Evolutionary conservation across 2,797 vertebrate genomes (phyloP).

Genomic region (Anguilla marmorata): DNA sequence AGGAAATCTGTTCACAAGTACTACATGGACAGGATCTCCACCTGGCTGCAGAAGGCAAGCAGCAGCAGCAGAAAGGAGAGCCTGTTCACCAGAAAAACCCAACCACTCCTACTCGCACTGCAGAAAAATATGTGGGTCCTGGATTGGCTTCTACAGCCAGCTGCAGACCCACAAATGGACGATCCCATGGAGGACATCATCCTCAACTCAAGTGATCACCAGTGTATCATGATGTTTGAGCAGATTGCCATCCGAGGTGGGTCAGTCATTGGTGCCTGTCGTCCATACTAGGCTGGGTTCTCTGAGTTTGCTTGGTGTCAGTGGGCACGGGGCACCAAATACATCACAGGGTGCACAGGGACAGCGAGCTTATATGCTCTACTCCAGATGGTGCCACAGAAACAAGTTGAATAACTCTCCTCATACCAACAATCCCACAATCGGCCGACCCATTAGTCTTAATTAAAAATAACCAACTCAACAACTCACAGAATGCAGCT

Average conservation of each 20-base stretch:
- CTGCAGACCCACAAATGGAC: too few species aligned
- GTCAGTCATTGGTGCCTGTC: not conserved
- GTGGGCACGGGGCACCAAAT: slow-evolving; percentile 59
- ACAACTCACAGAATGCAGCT: slow-evolving; percentile 53
- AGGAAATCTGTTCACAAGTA: not conserved
- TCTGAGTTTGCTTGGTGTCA: slow-evolving; percentile 44
- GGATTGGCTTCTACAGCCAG: too few species aligned
- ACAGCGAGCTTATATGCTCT: slow-evolving; percentile 77
- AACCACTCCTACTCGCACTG: too few species aligned
- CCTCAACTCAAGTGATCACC: too few species aligned
- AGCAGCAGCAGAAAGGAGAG: too few species aligned
- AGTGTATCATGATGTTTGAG: not conserved
- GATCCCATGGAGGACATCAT: too few species aligned
- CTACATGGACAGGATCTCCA: too few species aligned
- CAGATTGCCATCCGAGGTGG: not conserved
- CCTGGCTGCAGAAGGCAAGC: too few species aligned
- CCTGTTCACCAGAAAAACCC: too few species aligned
- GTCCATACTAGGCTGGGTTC: slow-evolving; percentile 19
- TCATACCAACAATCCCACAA: slow-evolving; percentile 60
- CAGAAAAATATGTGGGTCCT: too few species aligned
- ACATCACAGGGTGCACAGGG: slow-evolving; percentile 78
- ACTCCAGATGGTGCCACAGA: slow-evolving; percentile 83
- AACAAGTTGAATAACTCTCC: slow-evolving; percentile 73
- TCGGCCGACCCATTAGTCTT: slow-evolving; percentile 65
- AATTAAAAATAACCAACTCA: slow-evolving; percentile 69